Percentiles rank a stretch among this genome's conserved stretches.
These are phyloP conservation scores for Hydrolagus colliei DNA, from an alignment of 2,797 vertebrate species.

Conservation along the genomic window DNA sequence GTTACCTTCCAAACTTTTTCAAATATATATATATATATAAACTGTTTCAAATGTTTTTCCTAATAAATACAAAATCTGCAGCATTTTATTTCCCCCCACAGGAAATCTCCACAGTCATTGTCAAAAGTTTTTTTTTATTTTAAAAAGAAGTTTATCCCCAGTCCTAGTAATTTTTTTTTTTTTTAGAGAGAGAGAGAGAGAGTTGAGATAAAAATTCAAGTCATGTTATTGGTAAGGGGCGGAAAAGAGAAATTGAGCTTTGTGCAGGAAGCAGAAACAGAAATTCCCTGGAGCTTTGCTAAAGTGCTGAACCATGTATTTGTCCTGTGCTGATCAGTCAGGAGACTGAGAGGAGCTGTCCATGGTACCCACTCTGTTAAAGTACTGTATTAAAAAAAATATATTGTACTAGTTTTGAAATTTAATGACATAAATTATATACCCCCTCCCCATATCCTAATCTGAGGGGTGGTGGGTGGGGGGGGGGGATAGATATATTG, in stretches of 20 bases:
- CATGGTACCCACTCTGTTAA: not conserved
- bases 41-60: not conserved
- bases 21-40: no score
- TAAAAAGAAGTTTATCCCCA: no score
- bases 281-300: constrained; percentile 9
- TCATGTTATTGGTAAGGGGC: not conserved
- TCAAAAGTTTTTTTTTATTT: no score
- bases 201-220: not conserved
- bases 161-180: no score
- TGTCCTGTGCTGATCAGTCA: not conserved
- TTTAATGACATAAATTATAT: not conserved
- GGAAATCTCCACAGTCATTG: no score
- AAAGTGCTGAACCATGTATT: constrained; percentile 23
- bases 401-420: not conserved
- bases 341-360: constrained; percentile 21
- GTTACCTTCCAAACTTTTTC: not conserved
- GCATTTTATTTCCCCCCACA: no score
- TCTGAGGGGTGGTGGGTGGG: no score
- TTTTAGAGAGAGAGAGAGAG: no score
- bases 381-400: no score
- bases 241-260: not conserved
- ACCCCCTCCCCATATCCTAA: no score
- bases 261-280: not conserved
- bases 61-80: no score
- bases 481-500: no score